Evolutionary conservation across 2,797 vertebrate genomes (phyloP).

Genomic region (Spinus olivaceus): DNA sequence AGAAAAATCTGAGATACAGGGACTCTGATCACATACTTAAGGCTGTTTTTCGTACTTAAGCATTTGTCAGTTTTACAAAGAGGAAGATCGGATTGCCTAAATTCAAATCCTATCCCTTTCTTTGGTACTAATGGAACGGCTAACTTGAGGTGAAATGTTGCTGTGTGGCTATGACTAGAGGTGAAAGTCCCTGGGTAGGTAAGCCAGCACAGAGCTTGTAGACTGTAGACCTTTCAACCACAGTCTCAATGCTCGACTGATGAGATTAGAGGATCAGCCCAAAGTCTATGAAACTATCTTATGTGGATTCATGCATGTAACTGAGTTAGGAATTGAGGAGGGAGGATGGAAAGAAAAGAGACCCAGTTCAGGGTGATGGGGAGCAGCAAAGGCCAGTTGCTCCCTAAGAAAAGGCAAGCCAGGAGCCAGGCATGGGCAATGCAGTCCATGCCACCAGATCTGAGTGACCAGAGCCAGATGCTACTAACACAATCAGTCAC

Average conservation of each 20-base stretch:
- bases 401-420: not conserved
- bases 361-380: not conserved
- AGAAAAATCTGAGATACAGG: accelerated
- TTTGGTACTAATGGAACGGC: not conserved
- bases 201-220: not conserved
- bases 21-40: not conserved
- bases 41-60: not conserved
- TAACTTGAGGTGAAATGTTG: not conserved
- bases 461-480: not conserved
- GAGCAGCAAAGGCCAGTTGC: not conserved
- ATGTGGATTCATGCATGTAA: not conserved
- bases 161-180: not conserved
- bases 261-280: not conserved
- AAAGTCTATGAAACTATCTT: not conserved
- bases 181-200: not conserved
- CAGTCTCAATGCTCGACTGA: not conserved
- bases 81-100: not conserved
- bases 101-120: not conserved
- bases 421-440: accelerated
- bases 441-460: not conserved
- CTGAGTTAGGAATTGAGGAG: not conserved
- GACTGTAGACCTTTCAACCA: not conserved
- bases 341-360: not conserved
- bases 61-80: not conserved
- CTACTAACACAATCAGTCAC: not conserved